Evolutionary conservation across 2,888 invertebrate species (phyloP).

Genomic region (Epinotia nisella): DNA sequence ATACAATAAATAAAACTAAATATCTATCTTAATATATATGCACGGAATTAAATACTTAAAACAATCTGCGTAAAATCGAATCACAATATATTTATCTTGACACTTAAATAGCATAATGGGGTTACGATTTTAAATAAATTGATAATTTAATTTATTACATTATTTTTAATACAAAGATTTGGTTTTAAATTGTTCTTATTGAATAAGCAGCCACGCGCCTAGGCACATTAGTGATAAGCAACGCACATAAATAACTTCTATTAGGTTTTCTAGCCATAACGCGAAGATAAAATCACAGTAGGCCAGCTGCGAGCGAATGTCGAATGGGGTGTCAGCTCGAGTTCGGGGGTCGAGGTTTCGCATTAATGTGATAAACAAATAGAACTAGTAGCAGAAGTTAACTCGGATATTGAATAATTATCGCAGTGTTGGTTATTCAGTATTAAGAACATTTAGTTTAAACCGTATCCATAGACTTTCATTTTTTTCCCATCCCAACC

Average conservation of each 20-base stretch:
- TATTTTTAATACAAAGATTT: conserved; percentile 33
- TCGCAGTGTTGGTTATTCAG: too few relatives aligned
- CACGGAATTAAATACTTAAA: conserved; percentile 29
- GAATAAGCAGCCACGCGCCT: conserved; percentile 71
- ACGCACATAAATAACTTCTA: conserved; percentile 72
- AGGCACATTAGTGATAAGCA: conserved; percentile 68
- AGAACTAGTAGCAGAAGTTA: too few relatives aligned
- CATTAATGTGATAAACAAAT: neutral
- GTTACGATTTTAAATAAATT: conserved; percentile 42
- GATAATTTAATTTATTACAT: conserved; percentile 28
- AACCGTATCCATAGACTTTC: too few relatives aligned
- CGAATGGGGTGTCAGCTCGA: conserved; percentile 3
- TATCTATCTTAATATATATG: conserved; percentile 19
- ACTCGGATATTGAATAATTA: too few relatives aligned
- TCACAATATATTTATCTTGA: conserved; percentile 31
- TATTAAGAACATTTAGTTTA: too few relatives aligned
- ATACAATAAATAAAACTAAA: conserved; percentile 8
- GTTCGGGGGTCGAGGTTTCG: neutral
- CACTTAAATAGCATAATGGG: conserved; percentile 33
- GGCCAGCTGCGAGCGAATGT: conserved; percentile 34
- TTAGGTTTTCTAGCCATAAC: conserved; percentile 70
- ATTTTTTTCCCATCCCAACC: too few relatives aligned
- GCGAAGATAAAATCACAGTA: conserved; percentile 41
- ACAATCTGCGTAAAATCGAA: conserved; percentile 24
- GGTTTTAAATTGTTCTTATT: conserved; percentile 59